These are phyloP conservation scores for Rhinoraja longicauda DNA, from an alignment of 2,797 vertebrate species.

Conservation along the genomic window DNA sequence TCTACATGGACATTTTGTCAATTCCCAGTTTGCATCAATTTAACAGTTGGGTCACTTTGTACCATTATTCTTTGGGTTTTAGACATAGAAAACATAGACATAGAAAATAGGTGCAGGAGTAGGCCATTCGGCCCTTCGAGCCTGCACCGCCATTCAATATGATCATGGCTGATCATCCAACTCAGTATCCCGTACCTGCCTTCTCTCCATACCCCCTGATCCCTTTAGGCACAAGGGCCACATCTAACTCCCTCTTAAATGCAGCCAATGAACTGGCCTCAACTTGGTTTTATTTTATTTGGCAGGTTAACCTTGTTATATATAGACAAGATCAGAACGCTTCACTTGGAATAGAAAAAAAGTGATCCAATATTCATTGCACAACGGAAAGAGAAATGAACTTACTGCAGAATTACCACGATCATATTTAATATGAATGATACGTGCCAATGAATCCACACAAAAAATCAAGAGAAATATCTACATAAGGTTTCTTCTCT, in stretches of 20 bases:
- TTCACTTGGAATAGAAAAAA: background rate
- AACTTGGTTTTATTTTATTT: background rate
- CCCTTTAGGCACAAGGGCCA: no score
- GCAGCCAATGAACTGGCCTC: no score
- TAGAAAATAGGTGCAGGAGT: no score
- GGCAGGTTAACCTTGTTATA: background rate
- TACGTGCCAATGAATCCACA: background rate
- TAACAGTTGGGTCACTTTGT: background rate
- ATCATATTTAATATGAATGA: background rate
- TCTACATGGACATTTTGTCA: background rate
- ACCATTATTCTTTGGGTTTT: background rate
- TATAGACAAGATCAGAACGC: background rate
- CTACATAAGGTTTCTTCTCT: background rate
- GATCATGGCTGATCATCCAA: no score
- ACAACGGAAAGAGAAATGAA: constrained; percentile 14
- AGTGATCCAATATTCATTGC: background rate
- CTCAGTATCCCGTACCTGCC: no score
- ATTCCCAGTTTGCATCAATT: background rate
- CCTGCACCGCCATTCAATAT: no score
- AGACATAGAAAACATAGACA: no score
- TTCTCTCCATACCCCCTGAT: no score
- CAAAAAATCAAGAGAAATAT: background rate
- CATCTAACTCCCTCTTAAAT: no score
- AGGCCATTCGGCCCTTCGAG: no score
- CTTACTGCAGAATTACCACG: background rate